phyloP scores from a whole-genome alignment of 2,113 vertebrate species.

The Nansenia antarctica region DNA sequence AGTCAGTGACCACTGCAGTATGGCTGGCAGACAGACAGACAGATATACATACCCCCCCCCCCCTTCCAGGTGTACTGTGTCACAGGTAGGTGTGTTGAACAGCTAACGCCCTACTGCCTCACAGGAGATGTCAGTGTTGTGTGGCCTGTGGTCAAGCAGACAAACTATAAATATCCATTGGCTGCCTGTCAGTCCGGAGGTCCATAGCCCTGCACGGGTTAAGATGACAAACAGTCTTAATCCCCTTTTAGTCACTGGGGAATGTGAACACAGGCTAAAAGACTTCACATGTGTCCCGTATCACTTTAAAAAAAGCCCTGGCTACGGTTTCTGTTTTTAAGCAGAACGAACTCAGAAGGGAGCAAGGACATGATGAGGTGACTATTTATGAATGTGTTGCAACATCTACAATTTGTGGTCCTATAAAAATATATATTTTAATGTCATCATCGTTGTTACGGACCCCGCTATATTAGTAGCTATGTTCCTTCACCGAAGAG shows the following conservation, averaged over 20 bases:
- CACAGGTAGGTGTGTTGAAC: not conserved
- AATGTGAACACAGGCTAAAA: not conserved
- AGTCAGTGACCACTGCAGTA: not conserved
- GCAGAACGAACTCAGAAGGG: not conserved
- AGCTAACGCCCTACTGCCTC: not conserved
- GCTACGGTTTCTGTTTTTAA: not conserved
- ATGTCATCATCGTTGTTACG: not conserved
- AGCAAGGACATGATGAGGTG: not conserved
- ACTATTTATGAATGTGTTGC: not conserved
- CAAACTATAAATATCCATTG: not conserved
- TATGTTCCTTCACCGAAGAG: not conserved
- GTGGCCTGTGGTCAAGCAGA: not conserved
- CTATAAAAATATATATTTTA: not conserved
- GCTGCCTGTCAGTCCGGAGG: not conserved
- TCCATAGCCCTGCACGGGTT: not conserved
- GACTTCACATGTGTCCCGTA: not conserved
- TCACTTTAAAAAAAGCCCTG: not conserved
- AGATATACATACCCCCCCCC: not conserved
- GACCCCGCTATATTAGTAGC: not conserved
- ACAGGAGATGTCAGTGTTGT: not conserved
- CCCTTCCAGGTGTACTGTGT: not conserved
- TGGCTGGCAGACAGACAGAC: not conserved
- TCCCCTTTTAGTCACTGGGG: not conserved
- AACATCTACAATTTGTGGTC: not conserved
- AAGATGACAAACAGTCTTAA: not conserved